phyloP scores from a whole-genome alignment of 2,888 invertebrate species.

The Belgica antarctica region DNA sequence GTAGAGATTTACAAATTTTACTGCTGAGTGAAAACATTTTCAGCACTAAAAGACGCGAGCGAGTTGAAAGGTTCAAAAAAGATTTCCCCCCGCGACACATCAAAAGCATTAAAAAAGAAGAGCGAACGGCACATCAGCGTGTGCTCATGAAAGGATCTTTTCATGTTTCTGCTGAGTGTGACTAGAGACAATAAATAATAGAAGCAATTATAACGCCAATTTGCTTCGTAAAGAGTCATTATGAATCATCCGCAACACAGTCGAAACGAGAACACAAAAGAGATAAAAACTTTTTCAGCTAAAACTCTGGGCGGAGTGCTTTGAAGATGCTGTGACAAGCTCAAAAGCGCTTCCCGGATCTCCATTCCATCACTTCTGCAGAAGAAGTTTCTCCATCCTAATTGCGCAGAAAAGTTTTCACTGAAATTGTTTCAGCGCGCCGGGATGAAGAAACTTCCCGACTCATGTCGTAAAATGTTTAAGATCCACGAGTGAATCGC shows the following conservation, averaged over 20 bases:
- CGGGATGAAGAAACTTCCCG: too few relatives aligned
- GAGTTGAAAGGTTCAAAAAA: not conserved
- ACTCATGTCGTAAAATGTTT: too few relatives aligned
- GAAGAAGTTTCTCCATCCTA: too few relatives aligned
- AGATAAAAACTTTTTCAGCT: not conserved
- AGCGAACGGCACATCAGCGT: not conserved
- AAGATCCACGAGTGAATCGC: not conserved
- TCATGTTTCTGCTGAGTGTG: not conserved
- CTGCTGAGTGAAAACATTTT: too few relatives aligned
- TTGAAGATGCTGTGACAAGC: too few relatives aligned
- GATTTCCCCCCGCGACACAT: not conserved
- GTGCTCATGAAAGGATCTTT: not conserved
- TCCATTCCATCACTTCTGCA: too few relatives aligned
- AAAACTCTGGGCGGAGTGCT: too few relatives aligned
- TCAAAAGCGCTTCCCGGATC: too few relatives aligned
- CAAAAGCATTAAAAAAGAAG: not conserved
- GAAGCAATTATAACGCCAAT: not conserved
- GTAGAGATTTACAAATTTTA: too few relatives aligned
- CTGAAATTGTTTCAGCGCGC: too few relatives aligned
- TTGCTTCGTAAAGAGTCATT: not conserved
- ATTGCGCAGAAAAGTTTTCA: too few relatives aligned
- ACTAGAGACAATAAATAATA: constrained; percentile 1
- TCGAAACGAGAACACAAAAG: not conserved
- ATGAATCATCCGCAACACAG: not conserved
- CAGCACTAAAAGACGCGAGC: too few relatives aligned